phyloP scores from a whole-genome alignment of 1,140 invertebrate species.

The Drosophila ficusphila region DNA sequence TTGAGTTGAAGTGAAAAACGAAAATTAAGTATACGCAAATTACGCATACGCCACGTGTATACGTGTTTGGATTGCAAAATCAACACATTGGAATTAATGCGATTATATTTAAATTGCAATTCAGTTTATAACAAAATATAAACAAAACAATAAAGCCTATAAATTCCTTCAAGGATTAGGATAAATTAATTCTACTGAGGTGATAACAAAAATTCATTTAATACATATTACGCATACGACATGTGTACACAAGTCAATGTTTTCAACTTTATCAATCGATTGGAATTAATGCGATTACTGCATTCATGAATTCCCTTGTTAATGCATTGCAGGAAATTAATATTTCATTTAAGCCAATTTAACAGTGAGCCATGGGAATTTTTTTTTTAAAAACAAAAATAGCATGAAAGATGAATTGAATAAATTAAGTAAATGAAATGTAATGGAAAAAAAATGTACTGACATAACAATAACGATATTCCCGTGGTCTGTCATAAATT shows the following conservation, averaged over 20 bases:
- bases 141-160: background rate
- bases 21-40: constrained; percentile 2
- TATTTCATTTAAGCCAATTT: constrained; percentile 17
- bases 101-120: background rate
- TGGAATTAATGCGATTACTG: constrained; percentile 19
- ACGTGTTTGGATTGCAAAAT: background rate
- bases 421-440: constrained; percentile 24
- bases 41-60: constrained; percentile 5
- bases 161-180: background rate
- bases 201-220: background rate
- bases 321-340: background rate
- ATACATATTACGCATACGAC: constrained; percentile 9
- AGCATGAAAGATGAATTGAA: constrained; percentile 41
- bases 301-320: constrained; percentile 3
- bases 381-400: background rate
- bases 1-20: constrained; percentile 7
- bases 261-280: constrained; percentile 12
- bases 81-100: no score
- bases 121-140: background rate
- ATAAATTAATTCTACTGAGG: background rate
- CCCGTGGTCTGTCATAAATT: constrained; percentile 16
- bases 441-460: constrained; percentile 11
- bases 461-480: constrained; percentile 42
- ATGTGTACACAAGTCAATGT: background rate
- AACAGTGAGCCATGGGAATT: no score